Base-by-base conservation (phyloP, 2,113 vertebrate genomes). In the Pipra filicauda region DNA sequence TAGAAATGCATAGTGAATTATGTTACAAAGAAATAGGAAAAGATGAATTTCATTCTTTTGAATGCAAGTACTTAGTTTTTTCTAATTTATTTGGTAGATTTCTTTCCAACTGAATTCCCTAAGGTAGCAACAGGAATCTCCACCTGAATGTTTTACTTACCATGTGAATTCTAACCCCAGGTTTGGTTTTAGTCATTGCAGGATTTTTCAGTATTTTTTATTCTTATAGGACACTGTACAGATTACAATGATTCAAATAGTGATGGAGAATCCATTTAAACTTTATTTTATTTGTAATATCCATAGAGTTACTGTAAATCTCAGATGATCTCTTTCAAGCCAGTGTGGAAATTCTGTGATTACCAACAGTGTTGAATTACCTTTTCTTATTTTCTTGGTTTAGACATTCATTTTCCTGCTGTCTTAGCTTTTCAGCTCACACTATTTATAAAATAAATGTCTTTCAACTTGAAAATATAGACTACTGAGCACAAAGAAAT, bases 181-280 rank as follows among this genome's bases (percentile, higher is more conserved):
- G 19, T 51, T 88, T 0, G 0, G 3, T 19, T 70, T 22, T 55
- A 67, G 78, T 26, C 6, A 73, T 20, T 44, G 3, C 4, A 37
- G 23, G 33, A 17, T 49, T 78, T 75, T 75, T 49, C 44, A 23
- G 4, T n/a, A 44, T 27, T 39, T 75, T 64, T 22, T 41, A 27
- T 62, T 71, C 15, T 77, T 66, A 31, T 6, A 51, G 16, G 33
- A 43, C 30, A 49, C 37, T 12, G 3, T 43, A 27, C 12, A 74
- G 28, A 52, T 66, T 58, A 64, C 3, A 78, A 58, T 71, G 24
- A 64, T 67, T 77, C 31, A 85, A 81, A 46, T 12, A 77, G 2
- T 11, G 18, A 59, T 61, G 5, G 43, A 70, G 19, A 80, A 93
- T 80, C 15, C 17, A 73, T 74, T 79, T 88, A 91, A 85, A 76